These are phyloP conservation scores for Halictus ligatus DNA, from an alignment of 2,888 invertebrate species.

Conservation along the genomic window DNA sequence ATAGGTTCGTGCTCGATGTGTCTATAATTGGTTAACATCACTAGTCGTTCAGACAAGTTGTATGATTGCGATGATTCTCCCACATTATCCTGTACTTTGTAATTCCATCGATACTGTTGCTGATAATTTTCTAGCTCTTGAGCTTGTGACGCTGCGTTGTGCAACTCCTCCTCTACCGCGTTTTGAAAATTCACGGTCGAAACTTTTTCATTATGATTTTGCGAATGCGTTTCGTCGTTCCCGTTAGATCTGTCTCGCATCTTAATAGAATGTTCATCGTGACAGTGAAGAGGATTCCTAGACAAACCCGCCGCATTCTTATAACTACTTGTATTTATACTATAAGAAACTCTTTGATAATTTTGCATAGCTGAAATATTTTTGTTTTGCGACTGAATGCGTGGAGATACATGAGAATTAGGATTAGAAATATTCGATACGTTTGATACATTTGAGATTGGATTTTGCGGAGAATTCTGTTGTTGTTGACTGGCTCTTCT, in stretches of 20 bases:
- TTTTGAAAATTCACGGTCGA: slow-evolving; percentile 53
- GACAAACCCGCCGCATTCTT: slow-evolving; percentile 27
- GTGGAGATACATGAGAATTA: slow-evolving; percentile 31
- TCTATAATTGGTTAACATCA: slow-evolving; percentile 86
- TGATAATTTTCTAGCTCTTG: slow-evolving; percentile 64
- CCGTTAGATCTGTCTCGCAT: slow-evolving; percentile 40
- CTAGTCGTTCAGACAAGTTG: slow-evolving; percentile 87
- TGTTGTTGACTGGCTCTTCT: slow-evolving; percentile 83
- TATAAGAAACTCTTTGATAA: slow-evolving; percentile 34
- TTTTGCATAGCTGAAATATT: slow-evolving; percentile 48
- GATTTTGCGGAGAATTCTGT: slow-evolving; percentile 76
- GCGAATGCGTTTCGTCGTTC: slow-evolving; percentile 14
- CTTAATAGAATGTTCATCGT: slow-evolving; percentile 11
- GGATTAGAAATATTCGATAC: slow-evolving; percentile 33
- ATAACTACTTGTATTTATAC: slow-evolving; percentile 28
- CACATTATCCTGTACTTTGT: slow-evolving; percentile 66
- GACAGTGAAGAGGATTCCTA: slow-evolving; percentile 11
- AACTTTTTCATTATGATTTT: slow-evolving; percentile 37
- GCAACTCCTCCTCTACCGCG: slow-evolving; percentile 72
- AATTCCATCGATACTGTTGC: slow-evolving; percentile 66
- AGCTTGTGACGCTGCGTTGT: slow-evolving; percentile 56
- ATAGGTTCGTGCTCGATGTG: slow-evolving; percentile 79
- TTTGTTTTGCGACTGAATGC: slow-evolving; percentile 45
- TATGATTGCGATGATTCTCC: slow-evolving; percentile 85
- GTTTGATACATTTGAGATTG: slow-evolving; percentile 60